Base-by-base conservation (phyloP, 2,888 invertebrate species). In the Caenorhabditis drosophilae region DNA sequence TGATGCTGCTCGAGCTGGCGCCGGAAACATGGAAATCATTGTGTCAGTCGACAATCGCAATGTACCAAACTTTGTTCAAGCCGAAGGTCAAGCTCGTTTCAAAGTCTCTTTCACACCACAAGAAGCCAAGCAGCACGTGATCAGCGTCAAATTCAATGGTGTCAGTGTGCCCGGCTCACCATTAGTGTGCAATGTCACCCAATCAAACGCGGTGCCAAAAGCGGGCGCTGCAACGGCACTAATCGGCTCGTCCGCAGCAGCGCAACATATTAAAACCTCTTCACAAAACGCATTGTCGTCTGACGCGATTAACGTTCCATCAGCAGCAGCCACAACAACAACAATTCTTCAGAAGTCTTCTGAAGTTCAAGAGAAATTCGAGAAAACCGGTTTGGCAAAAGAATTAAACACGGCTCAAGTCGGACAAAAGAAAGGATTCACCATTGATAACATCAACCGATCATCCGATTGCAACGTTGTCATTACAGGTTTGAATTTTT, bases 11-110 rank as follows among this genome's bases (percentile, higher is more conserved):
- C 86, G 87, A 77, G 88, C 88, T 80, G 93, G 96, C 67, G 94
- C 95, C 47, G 96, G 96, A 23, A 96, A 96, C 85, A 87, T 96
- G 83, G 96, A 97, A 86, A 96, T 97, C 53, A 95, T 96, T 64
- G 95, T 97, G 0, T 93, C 95, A 0, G 94, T 95, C 1, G 92
- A 91, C 80, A 93, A 93, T 15, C 90, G 93, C 81, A 97, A 97
- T 85, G 95, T 97, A 16, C 96, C 96, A 11, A 97, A 97, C 86
- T 96, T 93, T 84, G 96, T 97, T 1, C 80, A 81, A 67, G 76
- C 93, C 41, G 95, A 96, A 87, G 95, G 95, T 38, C 95, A 95
- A 84, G 96, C 95, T 0, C 90, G 92, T 78, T 97, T 97, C 67
- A 73, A 73, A 31, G 91, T 92, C 22, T 95, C 96, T 86, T 97